Base-by-base conservation (phyloP, 2,113 vertebrate genomes). In the Tricholaema leucomelas region DNA sequence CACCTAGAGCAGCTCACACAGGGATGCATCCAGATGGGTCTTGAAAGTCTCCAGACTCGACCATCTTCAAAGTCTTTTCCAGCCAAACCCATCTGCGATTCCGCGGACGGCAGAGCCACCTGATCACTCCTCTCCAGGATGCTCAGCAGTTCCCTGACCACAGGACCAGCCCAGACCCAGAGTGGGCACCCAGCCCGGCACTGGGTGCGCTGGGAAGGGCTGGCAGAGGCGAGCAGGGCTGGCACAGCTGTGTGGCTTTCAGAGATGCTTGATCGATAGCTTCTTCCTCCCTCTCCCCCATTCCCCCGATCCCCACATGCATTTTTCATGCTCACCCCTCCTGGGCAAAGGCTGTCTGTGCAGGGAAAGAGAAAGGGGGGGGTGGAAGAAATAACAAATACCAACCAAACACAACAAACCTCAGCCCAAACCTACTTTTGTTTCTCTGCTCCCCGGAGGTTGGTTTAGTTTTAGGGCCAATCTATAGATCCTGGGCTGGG, bases 221-320 rank as follows among this genome's bases (percentile, higher is more conserved):
- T 81, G 44, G 81, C 48, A 48, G 93, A 75, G 81, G 79, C 81
- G 23, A 61, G 89, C 35, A 10, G 86, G 72, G 91, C 77, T 70
- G 40, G 97, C 97, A 98, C 98, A 98, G 97, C 97, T 98, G 97
- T 95, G 97, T 96, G 97, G 96, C 97, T 98, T 96, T 97, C 94
- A 96, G 97, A 97, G 93, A 92, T 75, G 20, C 81, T 97, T 98
- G 97, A 98, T 98, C 94, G 97, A 98, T 98, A 96, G 97, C 91
- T 96, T 71, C 91, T 64, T 95, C 94, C 81, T 92, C 86, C 71
- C 90, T 4, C 95, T 81, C 92, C 88, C 93, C 95, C 91, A 54
- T 92, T 91, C 94, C 93, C 88, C 24, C 85, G 94, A 83, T 96
- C 88, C 93, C 93, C 94, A 92, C 72, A 89, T 97, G 94, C 96